phyloP scores from a whole-genome alignment of 1,140 invertebrate species.

The Coptotermes formosanus region DNA sequence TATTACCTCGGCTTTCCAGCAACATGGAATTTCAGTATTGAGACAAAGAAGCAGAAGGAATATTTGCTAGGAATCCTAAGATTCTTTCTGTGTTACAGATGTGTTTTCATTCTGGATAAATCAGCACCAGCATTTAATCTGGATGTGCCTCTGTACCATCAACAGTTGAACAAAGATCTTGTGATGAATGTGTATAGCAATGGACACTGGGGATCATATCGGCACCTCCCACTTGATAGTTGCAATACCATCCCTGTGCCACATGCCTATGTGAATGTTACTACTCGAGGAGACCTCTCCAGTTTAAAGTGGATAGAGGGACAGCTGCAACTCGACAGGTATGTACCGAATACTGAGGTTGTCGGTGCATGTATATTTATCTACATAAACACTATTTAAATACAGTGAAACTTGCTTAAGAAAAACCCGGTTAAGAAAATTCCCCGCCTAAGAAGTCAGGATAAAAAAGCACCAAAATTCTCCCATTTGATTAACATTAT shows the following conservation, averaged over 20 bases:
- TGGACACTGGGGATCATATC: conserved; percentile 78
- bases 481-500: too few relatives aligned
- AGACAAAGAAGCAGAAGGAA: too few relatives aligned
- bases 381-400: too few relatives aligned
- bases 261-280: conserved; percentile 77
- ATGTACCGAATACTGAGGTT: background rate
- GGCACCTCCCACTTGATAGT: conserved; percentile 60
- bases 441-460: too few relatives aligned
- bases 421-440: too few relatives aligned
- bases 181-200: conserved; percentile 73
- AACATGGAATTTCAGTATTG: too few relatives aligned
- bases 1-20: too few relatives aligned
- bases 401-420: too few relatives aligned
- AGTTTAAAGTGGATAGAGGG: conserved; percentile 81
- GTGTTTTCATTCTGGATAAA: conserved; percentile 35
- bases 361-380: too few relatives aligned
- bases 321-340: conserved; percentile 41
- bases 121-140: conserved; percentile 61
- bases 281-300: conserved; percentile 79
- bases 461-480: too few relatives aligned
- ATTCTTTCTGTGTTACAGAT: background rate
- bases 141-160: conserved; percentile 63
- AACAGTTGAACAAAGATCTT: conserved; percentile 69
- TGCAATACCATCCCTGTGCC: conserved; percentile 48
- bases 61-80: too few relatives aligned